These are phyloP conservation scores for Acanthurus leucopareius DNA, from an alignment of 2,797 vertebrate genomes.

Conservation along the genomic window DNA sequence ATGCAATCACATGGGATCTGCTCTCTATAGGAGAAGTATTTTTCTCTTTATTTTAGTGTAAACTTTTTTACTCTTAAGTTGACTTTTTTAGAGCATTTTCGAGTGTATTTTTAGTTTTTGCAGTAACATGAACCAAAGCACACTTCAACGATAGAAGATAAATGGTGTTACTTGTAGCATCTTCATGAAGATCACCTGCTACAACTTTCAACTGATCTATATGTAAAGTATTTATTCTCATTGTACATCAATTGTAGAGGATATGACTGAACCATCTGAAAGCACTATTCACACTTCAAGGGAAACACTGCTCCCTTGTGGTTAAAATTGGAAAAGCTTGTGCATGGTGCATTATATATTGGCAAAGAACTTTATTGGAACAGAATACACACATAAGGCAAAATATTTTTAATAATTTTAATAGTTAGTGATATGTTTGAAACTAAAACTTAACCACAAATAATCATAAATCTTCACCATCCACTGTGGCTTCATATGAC, in stretches of 20 bases:
- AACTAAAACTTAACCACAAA: neutral
- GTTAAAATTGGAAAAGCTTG: accelerated
- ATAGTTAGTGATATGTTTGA: neutral
- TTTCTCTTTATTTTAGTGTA: too few species aligned
- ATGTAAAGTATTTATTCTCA: neutral
- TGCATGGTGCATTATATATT: too few species aligned
- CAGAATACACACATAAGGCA: neutral
- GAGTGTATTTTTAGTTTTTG: too few species aligned
- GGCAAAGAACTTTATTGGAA: accelerated
- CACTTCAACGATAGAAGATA: too few species aligned
- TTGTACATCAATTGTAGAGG: neutral
- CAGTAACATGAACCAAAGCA: too few species aligned
- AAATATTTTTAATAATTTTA: neutral
- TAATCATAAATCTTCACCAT: neutral
- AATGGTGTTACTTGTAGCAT: neutral
- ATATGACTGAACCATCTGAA: neutral
- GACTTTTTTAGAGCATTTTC: too few species aligned
- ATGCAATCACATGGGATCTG: too few species aligned
- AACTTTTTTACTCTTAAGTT: too few species aligned
- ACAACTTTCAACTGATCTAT: neutral
- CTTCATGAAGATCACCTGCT: neutral
- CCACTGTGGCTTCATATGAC: neutral
- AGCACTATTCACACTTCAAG: neutral
- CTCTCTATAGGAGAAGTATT: too few species aligned
- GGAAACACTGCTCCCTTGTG: constrained; percentile 64